Evolutionary conservation across 2,888 invertebrate genomes (phyloP).

Genomic region (Didymodactylos carnosus): DNA sequence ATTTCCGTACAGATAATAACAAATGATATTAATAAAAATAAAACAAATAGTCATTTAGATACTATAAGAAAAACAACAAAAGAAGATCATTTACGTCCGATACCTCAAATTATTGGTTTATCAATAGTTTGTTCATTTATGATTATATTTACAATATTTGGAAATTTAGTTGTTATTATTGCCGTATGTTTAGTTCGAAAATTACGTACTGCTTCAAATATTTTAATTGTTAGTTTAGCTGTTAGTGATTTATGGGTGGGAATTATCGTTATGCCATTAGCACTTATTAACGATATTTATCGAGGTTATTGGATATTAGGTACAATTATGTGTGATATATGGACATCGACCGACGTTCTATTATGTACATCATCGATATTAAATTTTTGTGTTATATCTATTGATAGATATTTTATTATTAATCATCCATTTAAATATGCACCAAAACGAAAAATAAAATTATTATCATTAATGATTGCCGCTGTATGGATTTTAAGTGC

Average conservation of each 20-base stretch:
- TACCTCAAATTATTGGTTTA: background rate
- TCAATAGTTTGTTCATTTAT: constrained; percentile 19
- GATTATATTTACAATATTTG: constrained; percentile 37
- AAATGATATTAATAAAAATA: background rate
- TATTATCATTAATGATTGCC: constrained; percentile 61
- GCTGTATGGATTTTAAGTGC: constrained; percentile 80
- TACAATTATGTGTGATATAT: constrained; percentile 35
- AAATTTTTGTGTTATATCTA: constrained; percentile 40
- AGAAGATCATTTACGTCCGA: background rate
- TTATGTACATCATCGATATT: constrained; percentile 41
- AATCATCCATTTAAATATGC: constrained; percentile 77
- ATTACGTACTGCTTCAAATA: constrained; percentile 27
- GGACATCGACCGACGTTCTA: constrained; percentile 39
- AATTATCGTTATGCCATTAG: constrained; percentile 39
- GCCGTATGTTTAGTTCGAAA: constrained; percentile 39
- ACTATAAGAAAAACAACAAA: background rate
- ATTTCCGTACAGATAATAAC: background rate
- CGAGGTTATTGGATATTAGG: constrained; percentile 25
- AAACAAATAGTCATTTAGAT: too few species aligned
- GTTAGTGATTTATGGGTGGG: constrained; percentile 40
- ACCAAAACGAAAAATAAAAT: constrained; percentile 69
- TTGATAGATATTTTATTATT: constrained; percentile 38
- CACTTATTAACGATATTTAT: constrained; percentile 19
- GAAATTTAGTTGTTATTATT: constrained; percentile 39
- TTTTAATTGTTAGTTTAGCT: constrained; percentile 37